Conservation (phyloP, 2,797 vertebrate species). For the Gadopsis marmoratus region DNA sequence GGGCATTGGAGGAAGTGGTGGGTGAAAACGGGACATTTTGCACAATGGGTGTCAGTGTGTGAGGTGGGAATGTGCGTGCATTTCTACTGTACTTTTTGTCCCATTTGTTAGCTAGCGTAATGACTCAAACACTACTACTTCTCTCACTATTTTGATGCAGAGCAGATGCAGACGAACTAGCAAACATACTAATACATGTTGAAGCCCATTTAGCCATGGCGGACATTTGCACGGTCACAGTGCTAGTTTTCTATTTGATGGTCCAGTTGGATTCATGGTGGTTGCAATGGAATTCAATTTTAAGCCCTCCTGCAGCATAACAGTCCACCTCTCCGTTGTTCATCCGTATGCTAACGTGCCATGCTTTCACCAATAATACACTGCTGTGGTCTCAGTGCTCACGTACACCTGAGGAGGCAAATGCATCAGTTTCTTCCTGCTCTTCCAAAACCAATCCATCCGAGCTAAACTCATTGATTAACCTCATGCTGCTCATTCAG, state of each 20-base stretch:
- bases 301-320: not conserved
- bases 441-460: not conserved
- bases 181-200: too few species aligned
- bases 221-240: not conserved
- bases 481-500: not conserved
- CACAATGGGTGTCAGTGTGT: conserved; percentile 52
- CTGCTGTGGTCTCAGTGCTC: not conserved
- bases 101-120: not conserved
- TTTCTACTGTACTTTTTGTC: not conserved
- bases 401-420: not conserved
- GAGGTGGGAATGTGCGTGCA: conserved; percentile 3
- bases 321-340: not conserved
- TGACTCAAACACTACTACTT: not conserved
- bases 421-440: not conserved
- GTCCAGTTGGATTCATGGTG: conserved; percentile 51
- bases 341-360: not conserved
- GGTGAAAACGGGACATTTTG: conserved; percentile 67
- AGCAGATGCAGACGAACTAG: conserved; percentile 1
- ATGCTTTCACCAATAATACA: not conserved
- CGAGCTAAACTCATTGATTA: not conserved
- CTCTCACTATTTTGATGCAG: not conserved
- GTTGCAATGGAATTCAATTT: conserved; percentile 1
- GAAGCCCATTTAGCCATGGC: not conserved
- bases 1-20: conserved; percentile 46
- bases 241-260: conserved; percentile 40